Base-by-base conservation (phyloP, 2,888 invertebrate species). In the Octodonta nipae region DNA sequence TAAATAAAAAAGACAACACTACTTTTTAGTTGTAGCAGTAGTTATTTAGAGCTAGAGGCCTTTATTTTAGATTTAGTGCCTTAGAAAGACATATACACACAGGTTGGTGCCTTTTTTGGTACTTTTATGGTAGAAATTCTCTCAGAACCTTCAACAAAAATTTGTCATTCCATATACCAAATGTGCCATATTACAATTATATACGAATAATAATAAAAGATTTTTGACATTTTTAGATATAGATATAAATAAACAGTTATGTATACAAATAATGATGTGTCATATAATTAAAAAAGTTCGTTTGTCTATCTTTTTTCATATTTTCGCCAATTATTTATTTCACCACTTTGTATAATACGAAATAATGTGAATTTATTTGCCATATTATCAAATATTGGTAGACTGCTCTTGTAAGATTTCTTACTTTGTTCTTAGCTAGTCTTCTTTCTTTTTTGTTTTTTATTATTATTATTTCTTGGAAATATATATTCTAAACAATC, bases 21-120 rank as follows among this genome's bases (percentile, higher is more conserved):
- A 41, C 39, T 43, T 37, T 42, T 35, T 31, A 34, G 40, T 43
- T 37, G 34, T 41, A 46, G 43, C 36, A 20, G 35, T 43, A 43
- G 43, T 34, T 26, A 34, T 35, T 16, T 43, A 42, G 41, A 37
- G 39, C 43, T 49, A 55, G 53, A 55, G 54, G 55, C 56, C 56
- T 57, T 56, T 49, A 47, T 47, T 31, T 44, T 45, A 50, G 49
- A 40, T 56, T 52, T 58, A 56, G 60, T 60, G 60, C 60, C 60
- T 60, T 60, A 60, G 58, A 50, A 54, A 55, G 56, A 57, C 56
- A 56, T 55, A 56, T 55, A 56, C n/a, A n/a, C n/a, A n/a, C 50
- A 43, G 29, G 42, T 42, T 42, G 38, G 54, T 54, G 54, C 54
- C 54, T 54, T 53, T 30, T 48, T 48, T 47, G 49, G 47, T 47